Conservation (phyloP, 2,113 vertebrate genomes). For the Azemiops feae region DNA sequence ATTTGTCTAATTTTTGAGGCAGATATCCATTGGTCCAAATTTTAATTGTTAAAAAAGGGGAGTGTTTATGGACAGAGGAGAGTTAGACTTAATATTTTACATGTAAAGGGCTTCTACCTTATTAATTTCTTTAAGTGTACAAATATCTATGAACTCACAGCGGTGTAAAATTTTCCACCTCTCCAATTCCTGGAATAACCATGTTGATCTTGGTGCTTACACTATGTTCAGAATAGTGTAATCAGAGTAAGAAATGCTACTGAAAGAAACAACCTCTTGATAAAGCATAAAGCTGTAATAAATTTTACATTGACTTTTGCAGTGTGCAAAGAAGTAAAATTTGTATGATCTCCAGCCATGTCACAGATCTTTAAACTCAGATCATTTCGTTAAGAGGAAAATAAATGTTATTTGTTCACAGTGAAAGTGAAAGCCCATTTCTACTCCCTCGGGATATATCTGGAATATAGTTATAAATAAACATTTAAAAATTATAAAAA, state of each 20-base stretch:
- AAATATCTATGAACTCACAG: not conserved
- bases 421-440: not conserved
- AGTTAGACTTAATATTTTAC: not conserved
- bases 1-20: not conserved
- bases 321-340: not conserved
- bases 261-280: not conserved
- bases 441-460: not conserved
- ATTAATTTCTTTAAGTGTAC: not conserved
- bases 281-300: not conserved
- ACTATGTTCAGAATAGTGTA: not conserved
- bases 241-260: not conserved
- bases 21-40: not conserved
- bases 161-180: not conserved
- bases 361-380: not conserved
- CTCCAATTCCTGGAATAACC: not conserved
- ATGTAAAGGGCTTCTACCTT: not conserved
- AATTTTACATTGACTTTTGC: not conserved
- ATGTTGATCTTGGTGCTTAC: not conserved
- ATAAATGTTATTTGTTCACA: not conserved
- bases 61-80: not conserved
- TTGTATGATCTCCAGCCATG: not conserved
- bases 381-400: not conserved
- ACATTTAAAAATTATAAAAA: conserved; percentile 61
- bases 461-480: conserved; percentile 77
- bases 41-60: not conserved